Percentiles rank a stretch among this genome's conserved stretches.
Evolutionary conservation across 2,888 invertebrate species (phyloP).

Genomic region (Mylabris sibirica): DNA sequence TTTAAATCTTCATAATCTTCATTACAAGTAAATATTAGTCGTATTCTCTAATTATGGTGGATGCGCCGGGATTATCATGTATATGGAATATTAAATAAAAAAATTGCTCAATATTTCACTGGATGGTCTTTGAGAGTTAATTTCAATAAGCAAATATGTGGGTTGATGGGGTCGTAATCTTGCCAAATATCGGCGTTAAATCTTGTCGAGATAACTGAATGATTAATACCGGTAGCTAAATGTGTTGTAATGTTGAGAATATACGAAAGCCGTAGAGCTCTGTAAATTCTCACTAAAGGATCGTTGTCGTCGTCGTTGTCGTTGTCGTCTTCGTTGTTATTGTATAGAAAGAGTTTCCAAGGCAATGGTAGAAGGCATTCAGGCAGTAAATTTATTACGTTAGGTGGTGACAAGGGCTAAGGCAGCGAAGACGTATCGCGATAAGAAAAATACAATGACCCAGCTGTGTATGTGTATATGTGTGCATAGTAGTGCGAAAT

Average conservation of each 20-base stretch:
- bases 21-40: no score
- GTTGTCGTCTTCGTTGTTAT: neutral
- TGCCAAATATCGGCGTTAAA: neutral
- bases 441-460: conserved; percentile 60
- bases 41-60: no score
- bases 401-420: conserved; percentile 61
- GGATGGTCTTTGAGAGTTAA: neutral
- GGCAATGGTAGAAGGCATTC: conserved; percentile 53
- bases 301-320: conserved; percentile 31
- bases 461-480: neutral
- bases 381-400: conserved; percentile 61
- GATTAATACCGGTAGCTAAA: conserved; percentile 28
- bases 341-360: conserved; percentile 37
- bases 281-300: conserved; percentile 40
- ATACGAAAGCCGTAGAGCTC: conserved; percentile 23
- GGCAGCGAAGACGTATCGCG: conserved; percentile 59
- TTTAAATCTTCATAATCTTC: no score
- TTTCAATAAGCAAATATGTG: neutral
- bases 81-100: no score
- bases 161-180: neutral
- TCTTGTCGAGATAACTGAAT: conserved; percentile 27
- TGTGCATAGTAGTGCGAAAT: conserved; percentile 38
- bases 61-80: no score
- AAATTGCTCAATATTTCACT: no score
- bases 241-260: conserved; percentile 16